Evolutionary conservation across 2,113 vertebrate species (phyloP).

Genomic region (Cyanoderma ruficeps): DNA sequence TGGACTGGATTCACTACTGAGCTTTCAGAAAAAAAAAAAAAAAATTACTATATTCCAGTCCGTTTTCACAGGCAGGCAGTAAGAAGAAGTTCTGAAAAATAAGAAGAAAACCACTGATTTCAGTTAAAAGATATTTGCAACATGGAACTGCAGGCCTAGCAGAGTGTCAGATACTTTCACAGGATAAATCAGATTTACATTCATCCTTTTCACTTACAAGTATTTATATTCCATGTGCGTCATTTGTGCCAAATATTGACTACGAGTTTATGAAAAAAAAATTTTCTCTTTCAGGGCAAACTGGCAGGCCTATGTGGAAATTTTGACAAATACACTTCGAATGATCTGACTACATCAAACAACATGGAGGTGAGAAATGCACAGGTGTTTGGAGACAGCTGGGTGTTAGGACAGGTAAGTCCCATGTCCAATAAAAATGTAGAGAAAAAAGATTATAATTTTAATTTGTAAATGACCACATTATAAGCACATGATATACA

Average conservation of each 20-base stretch:
- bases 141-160: neutral
- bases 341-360: conserved; percentile 96
- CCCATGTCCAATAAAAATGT: neutral
- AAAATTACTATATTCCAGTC: neutral
- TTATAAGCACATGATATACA: neutral
- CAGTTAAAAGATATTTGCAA: neutral
- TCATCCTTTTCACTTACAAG: neutral
- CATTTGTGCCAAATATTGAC: neutral
- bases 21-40: neutral
- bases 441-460: neutral
- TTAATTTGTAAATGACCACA: neutral
- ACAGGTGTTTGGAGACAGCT: conserved; percentile 95
- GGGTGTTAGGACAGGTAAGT: conserved; percentile 93
- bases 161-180: neutral
- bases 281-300: conserved; percentile 80
- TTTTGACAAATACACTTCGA: conserved; percentile 96
- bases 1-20: neutral
- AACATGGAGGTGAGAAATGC: conserved; percentile 96
- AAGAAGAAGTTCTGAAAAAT: neutral
- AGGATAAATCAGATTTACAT: neutral
- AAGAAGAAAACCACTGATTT: neutral
- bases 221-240: neutral
- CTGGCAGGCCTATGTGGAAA: conserved; percentile 94
- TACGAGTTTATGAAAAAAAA: neutral
- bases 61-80: neutral